phyloP scores from a whole-genome alignment of 1,140 invertebrate genomes.

The Orchesella cincta region DNA sequence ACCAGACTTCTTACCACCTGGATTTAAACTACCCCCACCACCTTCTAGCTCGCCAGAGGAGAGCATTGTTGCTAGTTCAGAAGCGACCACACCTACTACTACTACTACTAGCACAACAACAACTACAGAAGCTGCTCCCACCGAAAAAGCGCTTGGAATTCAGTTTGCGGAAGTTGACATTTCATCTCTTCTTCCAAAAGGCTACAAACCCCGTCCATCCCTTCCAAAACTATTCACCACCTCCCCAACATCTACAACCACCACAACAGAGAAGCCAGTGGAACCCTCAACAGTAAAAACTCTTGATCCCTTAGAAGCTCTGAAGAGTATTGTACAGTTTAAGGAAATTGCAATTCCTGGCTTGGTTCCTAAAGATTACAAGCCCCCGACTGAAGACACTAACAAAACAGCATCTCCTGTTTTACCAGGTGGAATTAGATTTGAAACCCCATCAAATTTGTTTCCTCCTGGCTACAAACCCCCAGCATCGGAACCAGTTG shows the following conservation, averaged over 20 bases:
- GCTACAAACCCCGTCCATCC: conserved; percentile 14
- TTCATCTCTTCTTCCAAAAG: conserved; percentile 51
- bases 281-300: conserved; percentile 69
- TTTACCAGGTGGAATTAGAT: conserved; percentile 52
- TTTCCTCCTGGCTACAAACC: conserved; percentile 45
- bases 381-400: conserved; percentile 64
- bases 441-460: conserved; percentile 48
- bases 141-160: neutral
- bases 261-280: conserved; percentile 55
- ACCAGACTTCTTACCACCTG: conserved; percentile 37
- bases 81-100: conserved; percentile 33
- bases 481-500: conserved; percentile 41
- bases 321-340: conserved; percentile 54
- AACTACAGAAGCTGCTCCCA: conserved; percentile 3
- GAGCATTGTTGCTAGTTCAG: conserved; percentile 19
- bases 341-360: conserved; percentile 58
- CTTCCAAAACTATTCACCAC: conserved; percentile 52
- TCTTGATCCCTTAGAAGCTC: conserved; percentile 53
- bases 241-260: conserved; percentile 53
- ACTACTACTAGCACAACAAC: conserved; percentile 39
- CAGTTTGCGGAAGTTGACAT: conserved; percentile 54
- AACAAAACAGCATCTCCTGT: conserved; percentile 52
- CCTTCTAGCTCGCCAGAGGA: conserved; percentile 6
- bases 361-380: conserved; percentile 52
- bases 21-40: conserved; percentile 21